Evolutionary conservation across 2,888 invertebrate genomes (phyloP).

Genomic region (Byasa hedistus): DNA sequence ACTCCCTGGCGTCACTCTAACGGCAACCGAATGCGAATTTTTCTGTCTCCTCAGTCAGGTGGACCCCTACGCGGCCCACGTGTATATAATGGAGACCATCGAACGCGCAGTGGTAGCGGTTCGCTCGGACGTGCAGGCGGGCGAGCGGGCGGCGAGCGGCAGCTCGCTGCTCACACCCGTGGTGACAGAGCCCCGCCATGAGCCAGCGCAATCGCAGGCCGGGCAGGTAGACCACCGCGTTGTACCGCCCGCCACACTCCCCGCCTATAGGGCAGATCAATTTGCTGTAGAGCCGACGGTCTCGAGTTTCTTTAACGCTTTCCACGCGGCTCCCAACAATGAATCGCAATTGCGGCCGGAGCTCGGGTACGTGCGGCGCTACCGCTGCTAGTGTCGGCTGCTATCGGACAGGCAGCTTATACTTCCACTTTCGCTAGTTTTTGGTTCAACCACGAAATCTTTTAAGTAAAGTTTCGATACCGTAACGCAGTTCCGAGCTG

Average conservation of each 20-base stretch:
- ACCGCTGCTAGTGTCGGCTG: background rate
- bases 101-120: constrained; percentile 39
- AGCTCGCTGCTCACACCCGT: constrained; percentile 17
- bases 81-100: constrained; percentile 51
- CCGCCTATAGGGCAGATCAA: no score
- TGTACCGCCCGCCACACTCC: background rate
- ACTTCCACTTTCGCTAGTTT: no score
- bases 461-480: no score
- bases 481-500: no score
- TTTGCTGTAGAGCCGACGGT: constrained; percentile 1
- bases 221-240: background rate
- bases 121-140: constrained; percentile 9
- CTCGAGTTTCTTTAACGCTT: constrained; percentile 7
- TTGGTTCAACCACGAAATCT: no score
- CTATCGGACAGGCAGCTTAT: no score
- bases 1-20: constrained; percentile 40
- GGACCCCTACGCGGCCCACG: constrained; percentile 52
- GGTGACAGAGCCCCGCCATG: constrained; percentile 27
- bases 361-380: constrained; percentile 12
- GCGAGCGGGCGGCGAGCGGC: no score
- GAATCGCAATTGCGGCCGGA: constrained; percentile 1
- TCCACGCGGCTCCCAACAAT: background rate
- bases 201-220: constrained; percentile 7
- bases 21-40: constrained; percentile 49
- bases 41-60: constrained; percentile 46